These are phyloP conservation scores for Ormyrus rosae DNA, from an alignment of 2,888 invertebrate genomes.

Conservation along the genomic window DNA sequence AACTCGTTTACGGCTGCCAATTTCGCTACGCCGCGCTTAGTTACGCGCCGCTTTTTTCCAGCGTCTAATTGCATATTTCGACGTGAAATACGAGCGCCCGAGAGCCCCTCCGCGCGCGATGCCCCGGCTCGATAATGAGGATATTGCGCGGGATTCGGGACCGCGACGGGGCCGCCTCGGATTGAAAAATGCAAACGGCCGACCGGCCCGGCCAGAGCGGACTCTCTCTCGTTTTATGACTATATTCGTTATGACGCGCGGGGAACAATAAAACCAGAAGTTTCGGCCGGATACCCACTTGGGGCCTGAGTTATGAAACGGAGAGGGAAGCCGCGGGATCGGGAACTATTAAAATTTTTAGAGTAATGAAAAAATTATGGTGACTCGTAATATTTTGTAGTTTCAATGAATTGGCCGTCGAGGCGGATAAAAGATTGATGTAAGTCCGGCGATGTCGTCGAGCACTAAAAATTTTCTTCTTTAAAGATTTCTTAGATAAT, in stretches of 20 bases:
- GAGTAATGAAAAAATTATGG: slow-evolving; percentile 38
- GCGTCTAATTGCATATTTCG: slow-evolving; percentile 54
- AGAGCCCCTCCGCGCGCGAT: slow-evolving; percentile 26
- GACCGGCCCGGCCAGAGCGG: not conserved
- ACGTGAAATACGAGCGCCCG: slow-evolving; percentile 54
- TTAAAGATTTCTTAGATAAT: no score
- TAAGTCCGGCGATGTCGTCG: no score
- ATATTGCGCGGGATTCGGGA: slow-evolving; percentile 35
- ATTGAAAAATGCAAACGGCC: slow-evolving; percentile 42
- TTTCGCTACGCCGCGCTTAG: slow-evolving; percentile 51
- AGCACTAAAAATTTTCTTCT: no score
- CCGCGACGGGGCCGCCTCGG: slow-evolving; percentile 8
- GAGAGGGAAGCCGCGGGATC: not conserved
- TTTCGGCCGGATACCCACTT: slow-evolving; percentile 18
- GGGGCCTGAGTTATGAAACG: slow-evolving; percentile 37
- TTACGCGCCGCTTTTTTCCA: slow-evolving; percentile 10
- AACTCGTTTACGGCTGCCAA: slow-evolving; percentile 59
- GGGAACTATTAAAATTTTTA: slow-evolving; percentile 32
- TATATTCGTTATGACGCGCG: slow-evolving; percentile 39
- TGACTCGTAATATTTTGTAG: slow-evolving; percentile 14
- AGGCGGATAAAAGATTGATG: no score
- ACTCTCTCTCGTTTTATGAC: slow-evolving; percentile 31
- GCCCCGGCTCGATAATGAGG: slow-evolving; percentile 50
- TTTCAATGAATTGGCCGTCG: slow-evolving; percentile 33
- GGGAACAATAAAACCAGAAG: slow-evolving; percentile 40